A percentile compares a stretch with the other conserved stretches of the same genome.
Evolutionary conservation across 2,113 vertebrate genomes (phyloP).

Genomic region (Emydocephalus ijimae): DNA sequence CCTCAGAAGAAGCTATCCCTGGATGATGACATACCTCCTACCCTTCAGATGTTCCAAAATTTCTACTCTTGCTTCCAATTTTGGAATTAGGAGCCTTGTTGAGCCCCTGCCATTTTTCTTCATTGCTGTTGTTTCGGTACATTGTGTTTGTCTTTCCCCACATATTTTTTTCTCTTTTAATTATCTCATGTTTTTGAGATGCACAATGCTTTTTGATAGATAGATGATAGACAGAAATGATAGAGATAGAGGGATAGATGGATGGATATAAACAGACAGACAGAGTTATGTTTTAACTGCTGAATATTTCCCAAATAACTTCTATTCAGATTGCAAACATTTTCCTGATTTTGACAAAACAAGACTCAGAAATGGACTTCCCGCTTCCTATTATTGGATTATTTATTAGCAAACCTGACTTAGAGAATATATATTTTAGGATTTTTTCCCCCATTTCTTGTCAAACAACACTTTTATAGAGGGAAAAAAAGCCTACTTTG

Average conservation of each 20-base stretch:
- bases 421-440: constrained; percentile 3
- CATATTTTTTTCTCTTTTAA: not conserved
- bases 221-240: not conserved
- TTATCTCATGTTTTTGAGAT: not conserved
- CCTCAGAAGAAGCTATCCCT: not conserved
- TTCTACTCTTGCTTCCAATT: not conserved
- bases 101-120: not conserved
- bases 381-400: not conserved
- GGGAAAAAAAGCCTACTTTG: constrained; percentile 10
- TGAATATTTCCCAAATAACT: not conserved
- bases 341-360: not conserved
- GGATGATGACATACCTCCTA: not conserved
- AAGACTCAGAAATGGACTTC: not conserved
- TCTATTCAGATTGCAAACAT: not conserved
- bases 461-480: constrained; percentile 1
- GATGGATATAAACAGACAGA: not conserved
- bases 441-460: not conserved
- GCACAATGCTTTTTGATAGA: not conserved
- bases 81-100: not conserved
- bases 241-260: not conserved
- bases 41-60: not conserved
- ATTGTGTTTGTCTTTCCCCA: not conserved
- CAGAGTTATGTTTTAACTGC: not conserved
- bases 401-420: not conserved
- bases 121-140: not conserved